Evolutionary conservation across 2,113 vertebrate genomes (phyloP), one percentile per base, ranked within the genome.

Genomic region (Neogobius melanostomus): DNA sequence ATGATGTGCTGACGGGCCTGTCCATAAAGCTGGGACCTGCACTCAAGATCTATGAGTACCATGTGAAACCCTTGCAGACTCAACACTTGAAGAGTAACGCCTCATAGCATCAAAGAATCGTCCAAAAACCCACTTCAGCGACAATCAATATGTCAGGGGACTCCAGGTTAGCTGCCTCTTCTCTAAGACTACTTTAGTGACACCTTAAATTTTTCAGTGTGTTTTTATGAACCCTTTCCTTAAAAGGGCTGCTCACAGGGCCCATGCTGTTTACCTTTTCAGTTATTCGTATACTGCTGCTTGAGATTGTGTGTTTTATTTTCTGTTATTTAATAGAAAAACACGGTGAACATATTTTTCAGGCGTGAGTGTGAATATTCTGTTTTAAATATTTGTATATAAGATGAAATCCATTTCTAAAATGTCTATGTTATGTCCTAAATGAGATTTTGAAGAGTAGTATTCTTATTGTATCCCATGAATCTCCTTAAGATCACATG

Each of bases 41-140:
- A 1, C 93, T 99, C 88, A 99, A 99, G 93, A 99, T 99, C 89
- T 99, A 99, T 16, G 97, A 99, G 84, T 99, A 97, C 90, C 97
- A 99, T 11, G 93, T 99, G 87, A 99, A 99, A 85, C 95, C 96
- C 69, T 92, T 99, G 79, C 98, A 99, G 90, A 98, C 95, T 76
- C 96, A 96, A 72, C 97, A 99, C 92, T 92, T 97, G 90, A 98
- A 97, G 92, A 95, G 92, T 91, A 95, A 87, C 68, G 93, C 94
- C 75, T 95, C 95, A 48, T 98, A 98, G 94, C 89, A 65, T 44
- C n/a, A 1, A 61, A 56, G 1, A 44, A n/a, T 61, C 69, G 2
- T 59, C 59, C 56, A 36, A 21, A n/a, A 68, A 10, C 68, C 59
- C 68, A 72, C 75, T 78, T 85, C 83, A 84, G 75, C 66, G 93